phyloP scores from a whole-genome alignment of 2,797 vertebrate genomes.

The Lepilemur septentrionalis region DNA sequence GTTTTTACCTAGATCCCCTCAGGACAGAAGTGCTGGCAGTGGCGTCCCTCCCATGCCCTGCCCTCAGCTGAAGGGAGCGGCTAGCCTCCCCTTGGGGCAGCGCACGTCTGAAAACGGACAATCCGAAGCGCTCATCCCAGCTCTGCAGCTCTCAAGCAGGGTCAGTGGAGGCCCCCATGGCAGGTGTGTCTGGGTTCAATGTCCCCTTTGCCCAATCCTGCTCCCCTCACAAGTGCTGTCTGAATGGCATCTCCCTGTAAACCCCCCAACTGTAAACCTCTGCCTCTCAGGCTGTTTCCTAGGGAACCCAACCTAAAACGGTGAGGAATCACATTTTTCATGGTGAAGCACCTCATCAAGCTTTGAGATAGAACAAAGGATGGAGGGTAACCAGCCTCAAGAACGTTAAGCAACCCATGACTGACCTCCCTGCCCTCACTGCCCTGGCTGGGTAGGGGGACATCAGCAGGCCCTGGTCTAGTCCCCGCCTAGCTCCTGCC shows the following conservation, averaged over 20 bases:
- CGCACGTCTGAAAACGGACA: not conserved
- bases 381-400: not conserved
- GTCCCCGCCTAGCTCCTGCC: not conserved
- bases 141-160: not conserved
- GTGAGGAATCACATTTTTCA: not conserved
- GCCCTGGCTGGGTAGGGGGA: not conserved
- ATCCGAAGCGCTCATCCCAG: not conserved
- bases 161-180: not conserved
- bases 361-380: not conserved
- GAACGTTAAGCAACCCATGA: not conserved
- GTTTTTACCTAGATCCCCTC: not conserved
- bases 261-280: not conserved
- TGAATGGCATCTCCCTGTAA: not conserved
- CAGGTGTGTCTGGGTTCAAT: not conserved
- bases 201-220: accelerated
- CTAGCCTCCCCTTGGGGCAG: not conserved
- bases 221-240: not conserved
- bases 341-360: not conserved
- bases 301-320: not conserved
- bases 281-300: not conserved
- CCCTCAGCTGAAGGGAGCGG: not conserved
- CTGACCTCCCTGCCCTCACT: not conserved
- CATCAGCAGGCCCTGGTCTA: not conserved
- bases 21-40: not conserved
- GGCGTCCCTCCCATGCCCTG: not conserved